phyloP scores from a whole-genome alignment of 2,888 invertebrate species.

The Linyphia triangularis region DNA sequence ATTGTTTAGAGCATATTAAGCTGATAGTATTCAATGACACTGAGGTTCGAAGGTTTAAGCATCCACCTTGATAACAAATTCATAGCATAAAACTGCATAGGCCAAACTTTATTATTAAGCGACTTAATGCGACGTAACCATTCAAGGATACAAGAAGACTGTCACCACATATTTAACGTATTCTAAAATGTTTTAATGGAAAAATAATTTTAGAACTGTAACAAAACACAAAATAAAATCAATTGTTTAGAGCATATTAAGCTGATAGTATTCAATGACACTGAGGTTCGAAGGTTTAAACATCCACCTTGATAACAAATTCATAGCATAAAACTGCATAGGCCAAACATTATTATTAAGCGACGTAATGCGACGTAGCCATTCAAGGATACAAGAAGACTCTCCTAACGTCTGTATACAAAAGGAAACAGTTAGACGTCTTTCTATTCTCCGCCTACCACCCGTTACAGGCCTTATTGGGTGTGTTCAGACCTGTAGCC shows the following conservation, averaged over 20 bases:
- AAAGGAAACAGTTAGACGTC: slow-evolving; percentile 59
- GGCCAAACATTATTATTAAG: slow-evolving; percentile 54
- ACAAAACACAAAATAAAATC: no score
- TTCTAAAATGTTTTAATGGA: no score
- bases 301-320: slow-evolving; percentile 29
- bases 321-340: slow-evolving; percentile 26
- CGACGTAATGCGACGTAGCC: slow-evolving; percentile 18
- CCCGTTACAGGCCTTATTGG: slow-evolving; percentile 59
- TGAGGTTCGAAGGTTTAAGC: no score
- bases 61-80: no score
- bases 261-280: not conserved
- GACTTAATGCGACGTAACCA: slow-evolving; percentile 25
- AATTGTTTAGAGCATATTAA: slow-evolving; percentile 6
- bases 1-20: no score
- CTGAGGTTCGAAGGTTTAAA: slow-evolving; percentile 29
- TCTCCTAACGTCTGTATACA: slow-evolving; percentile 43
- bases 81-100: no score
- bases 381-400: slow-evolving; percentile 40
- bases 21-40: no score
- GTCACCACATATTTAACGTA: no score
- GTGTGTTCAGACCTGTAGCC: slow-evolving; percentile 50
- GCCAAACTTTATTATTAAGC: slow-evolving; percentile 52
- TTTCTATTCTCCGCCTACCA: slow-evolving; percentile 56
- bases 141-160: slow-evolving; percentile 42
- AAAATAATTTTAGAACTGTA: no score